Evolutionary conservation across 37 sponge, comb jelly and placozoan genomes (phyloP).

Genomic region (Chondrilla cf. caribensis): DNA sequence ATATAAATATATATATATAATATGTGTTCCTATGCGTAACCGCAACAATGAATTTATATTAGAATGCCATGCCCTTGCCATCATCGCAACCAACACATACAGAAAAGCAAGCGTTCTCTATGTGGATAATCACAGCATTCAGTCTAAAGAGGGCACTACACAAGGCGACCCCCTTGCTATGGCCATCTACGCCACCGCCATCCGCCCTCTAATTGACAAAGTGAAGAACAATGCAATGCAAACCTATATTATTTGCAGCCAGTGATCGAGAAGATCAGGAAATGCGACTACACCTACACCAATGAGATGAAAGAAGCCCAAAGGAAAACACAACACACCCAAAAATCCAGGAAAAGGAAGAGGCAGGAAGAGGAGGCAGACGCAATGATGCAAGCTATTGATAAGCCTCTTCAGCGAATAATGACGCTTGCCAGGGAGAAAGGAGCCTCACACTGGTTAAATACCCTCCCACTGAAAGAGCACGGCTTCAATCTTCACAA

Average conservation of each 20-base stretch:
- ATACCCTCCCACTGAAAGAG: conserved; percentile 1
- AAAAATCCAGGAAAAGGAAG: background rate
- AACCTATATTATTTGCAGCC: background rate
- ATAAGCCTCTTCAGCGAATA: background rate
- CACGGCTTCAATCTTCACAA: conserved; percentile 15
- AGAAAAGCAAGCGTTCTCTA: background rate
- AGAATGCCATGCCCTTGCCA: background rate
- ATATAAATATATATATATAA: too few species aligned
- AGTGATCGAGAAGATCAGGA: background rate
- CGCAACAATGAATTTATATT: too few species aligned
- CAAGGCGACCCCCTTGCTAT: too few species aligned
- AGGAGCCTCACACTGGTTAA: conserved; percentile 24
- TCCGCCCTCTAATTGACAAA: background rate
- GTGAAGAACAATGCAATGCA: background rate
- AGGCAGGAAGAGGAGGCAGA: background rate
- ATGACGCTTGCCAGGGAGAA: conserved; percentile 5
- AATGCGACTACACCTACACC: background rate
- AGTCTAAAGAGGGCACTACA: too few species aligned
- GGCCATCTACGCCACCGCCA: background rate
- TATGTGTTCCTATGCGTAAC: too few species aligned
- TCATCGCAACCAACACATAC: background rate
- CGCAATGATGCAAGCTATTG: background rate
- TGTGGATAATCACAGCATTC: background rate
- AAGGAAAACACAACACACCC: background rate
- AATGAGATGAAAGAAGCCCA: background rate